Base-by-base conservation (phyloP, 2,888 invertebrate species). In the Drosophila formosana region DNA sequence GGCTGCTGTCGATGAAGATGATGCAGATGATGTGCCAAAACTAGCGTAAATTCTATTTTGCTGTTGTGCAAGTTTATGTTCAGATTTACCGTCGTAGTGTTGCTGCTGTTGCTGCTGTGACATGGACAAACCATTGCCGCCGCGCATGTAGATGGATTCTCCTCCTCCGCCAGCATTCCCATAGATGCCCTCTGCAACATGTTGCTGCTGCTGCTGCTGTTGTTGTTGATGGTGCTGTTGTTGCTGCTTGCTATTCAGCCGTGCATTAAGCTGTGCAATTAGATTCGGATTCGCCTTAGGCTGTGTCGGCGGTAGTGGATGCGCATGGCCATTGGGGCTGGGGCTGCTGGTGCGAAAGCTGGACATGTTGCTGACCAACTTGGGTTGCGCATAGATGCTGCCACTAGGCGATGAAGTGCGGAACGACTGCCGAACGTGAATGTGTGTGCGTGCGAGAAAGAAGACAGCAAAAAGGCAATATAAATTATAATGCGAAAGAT, bases 221-320 rank as follows among this genome's bases (percentile, higher is more conserved):
- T 32, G 82, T 46, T 81, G 80, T 8, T 80, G 87, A 2, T 82
- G 89, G n/a, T 83, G 88, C 4, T 86, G 89, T 4, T 87, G 81
- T 60, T 84, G 90, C 56, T 90, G 89, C 64, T 90, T 90, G 66
- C 91, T 92, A 64, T 82, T 91, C 56, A 91, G 80, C 57, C 92
- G 91, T 66, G 93, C 92, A 84, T 91, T 92, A 30, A 93, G 83
- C 90, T 93, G 93, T 81, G 93, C 93, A 83, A 93, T 91, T 55
- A 92, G 87, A 82, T 91, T 91, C 46, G 92, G 90, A 82, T 91
- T 92, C 66, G 91, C 89, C 87, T 92, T 92, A 70, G 92, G 92
- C 80, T 91, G 91, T 76, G 90, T 87, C 73, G 91, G 89, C 52
- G 90, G 83, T 78, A 88, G 68, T 71, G 90, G 82, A 51, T 83